Conservation (phyloP, 1,140 invertebrate species). For the Calosoma granatense region DNA sequence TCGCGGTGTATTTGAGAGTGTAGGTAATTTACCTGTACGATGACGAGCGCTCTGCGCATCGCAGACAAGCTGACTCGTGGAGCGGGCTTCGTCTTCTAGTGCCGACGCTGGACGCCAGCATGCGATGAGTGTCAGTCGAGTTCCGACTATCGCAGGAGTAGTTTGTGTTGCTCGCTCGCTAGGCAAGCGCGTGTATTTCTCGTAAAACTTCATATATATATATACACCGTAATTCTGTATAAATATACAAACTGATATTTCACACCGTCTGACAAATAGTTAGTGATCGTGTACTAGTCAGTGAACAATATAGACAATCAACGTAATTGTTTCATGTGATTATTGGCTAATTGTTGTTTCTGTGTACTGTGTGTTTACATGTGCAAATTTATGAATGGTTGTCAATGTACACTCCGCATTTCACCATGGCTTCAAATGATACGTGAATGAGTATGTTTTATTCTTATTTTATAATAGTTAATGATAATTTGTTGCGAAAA, state of each 20-base stretch:
- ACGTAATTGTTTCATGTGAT: not conserved
- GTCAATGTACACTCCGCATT: not conserved
- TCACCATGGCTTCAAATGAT: conserved; percentile 3
- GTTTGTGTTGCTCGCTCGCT: not conserved
- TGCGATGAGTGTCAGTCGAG: not conserved
- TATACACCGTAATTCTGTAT: no score
- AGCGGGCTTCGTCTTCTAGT: not conserved
- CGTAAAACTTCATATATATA: no score
- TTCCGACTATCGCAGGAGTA: not conserved
- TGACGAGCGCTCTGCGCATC: no score
- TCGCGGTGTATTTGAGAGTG: no score
- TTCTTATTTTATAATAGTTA: not conserved
- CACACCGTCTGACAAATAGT: no score
- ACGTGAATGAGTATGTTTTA: not conserved
- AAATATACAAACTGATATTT: no score
- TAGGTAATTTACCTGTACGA: no score
- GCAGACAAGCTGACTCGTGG: not conserved
- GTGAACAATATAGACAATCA: no score
- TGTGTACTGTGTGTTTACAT: not conserved
- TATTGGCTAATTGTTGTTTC: conserved; percentile 3
- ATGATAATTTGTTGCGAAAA: no score
- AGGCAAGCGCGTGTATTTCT: not conserved
- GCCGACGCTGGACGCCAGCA: not conserved
- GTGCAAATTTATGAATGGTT: not conserved
- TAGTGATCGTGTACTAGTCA: no score